Conservation (phyloP, 2,888 invertebrate species). For the Arrhopalites spinosus region DNA sequence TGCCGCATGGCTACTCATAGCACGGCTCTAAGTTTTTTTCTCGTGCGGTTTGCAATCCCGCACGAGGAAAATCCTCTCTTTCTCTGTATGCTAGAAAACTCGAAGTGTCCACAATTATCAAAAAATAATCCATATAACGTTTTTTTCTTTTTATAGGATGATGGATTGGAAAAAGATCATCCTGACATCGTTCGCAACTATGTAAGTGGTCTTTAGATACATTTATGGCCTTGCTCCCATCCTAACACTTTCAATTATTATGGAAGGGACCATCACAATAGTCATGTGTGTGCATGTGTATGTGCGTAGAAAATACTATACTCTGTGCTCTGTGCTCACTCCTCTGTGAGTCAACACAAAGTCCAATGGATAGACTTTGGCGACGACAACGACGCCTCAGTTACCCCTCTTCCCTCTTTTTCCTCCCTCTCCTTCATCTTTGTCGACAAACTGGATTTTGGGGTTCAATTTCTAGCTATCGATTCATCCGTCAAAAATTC, state of each 20-base stretch:
- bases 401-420: neutral
- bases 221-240: neutral
- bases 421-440: conserved; percentile 1
- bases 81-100: too few relatives aligned
- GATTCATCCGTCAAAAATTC: conserved; percentile 16
- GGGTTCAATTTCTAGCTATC: neutral
- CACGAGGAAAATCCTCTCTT: too few relatives aligned
- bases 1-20: too few relatives aligned
- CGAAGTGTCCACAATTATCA: too few relatives aligned
- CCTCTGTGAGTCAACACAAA: neutral
- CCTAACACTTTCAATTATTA: neutral
- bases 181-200: conserved; percentile 90
- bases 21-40: too few relatives aligned
- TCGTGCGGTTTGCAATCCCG: too few relatives aligned
- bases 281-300: too few relatives aligned
- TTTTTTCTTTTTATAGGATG: conserved; percentile 65
- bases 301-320: too few relatives aligned
- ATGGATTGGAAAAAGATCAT: conserved; percentile 94
- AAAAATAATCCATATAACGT: too few relatives aligned
- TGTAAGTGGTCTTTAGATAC: conserved; percentile 68
- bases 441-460: too few relatives aligned
- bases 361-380: neutral
- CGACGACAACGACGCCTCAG: neutral
- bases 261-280: too few relatives aligned
- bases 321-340: neutral